These are phyloP conservation scores for Lutraria lutraria DNA, from an alignment of 2,888 invertebrate species.

Conservation along the genomic window DNA sequence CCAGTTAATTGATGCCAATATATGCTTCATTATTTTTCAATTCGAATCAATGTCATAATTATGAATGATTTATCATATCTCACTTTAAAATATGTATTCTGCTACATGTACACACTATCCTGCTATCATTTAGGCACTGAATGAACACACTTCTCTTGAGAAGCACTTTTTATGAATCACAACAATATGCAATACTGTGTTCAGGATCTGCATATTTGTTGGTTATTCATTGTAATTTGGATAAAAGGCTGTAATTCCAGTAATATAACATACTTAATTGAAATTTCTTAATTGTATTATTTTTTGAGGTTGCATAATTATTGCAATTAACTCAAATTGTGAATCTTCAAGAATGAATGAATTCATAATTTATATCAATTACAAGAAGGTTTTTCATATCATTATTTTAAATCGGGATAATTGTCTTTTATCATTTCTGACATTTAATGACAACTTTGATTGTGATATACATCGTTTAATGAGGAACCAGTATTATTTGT, in stretches of 20 bases:
- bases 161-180: not conserved
- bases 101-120: not conserved
- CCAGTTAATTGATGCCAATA: too few relatives aligned
- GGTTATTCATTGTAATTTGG: not conserved
- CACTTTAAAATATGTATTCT: not conserved
- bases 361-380: too few relatives aligned
- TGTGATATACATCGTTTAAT: not conserved
- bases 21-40: too few relatives aligned
- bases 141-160: not conserved
- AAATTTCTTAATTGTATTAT: too few relatives aligned
- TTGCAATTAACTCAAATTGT: too few relatives aligned
- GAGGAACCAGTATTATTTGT: constrained; percentile 10
- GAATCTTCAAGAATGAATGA: too few relatives aligned
- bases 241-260: not conserved
- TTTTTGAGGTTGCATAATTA: too few relatives aligned
- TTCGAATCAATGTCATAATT: not conserved
- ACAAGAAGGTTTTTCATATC: too few relatives aligned
- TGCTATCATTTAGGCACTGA: not conserved
- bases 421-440: too few relatives aligned
- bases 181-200: not conserved
- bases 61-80: not conserved
- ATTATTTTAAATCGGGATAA: too few relatives aligned
- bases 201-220: not conserved
- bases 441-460: too few relatives aligned
- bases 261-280: too few relatives aligned